A percentile compares a stretch with the other conserved stretches of the same genome.
These are phyloP conservation scores for Sphenopsis melanotis DNA, from an alignment of 2,797 vertebrate species.

Conservation along the genomic window DNA sequence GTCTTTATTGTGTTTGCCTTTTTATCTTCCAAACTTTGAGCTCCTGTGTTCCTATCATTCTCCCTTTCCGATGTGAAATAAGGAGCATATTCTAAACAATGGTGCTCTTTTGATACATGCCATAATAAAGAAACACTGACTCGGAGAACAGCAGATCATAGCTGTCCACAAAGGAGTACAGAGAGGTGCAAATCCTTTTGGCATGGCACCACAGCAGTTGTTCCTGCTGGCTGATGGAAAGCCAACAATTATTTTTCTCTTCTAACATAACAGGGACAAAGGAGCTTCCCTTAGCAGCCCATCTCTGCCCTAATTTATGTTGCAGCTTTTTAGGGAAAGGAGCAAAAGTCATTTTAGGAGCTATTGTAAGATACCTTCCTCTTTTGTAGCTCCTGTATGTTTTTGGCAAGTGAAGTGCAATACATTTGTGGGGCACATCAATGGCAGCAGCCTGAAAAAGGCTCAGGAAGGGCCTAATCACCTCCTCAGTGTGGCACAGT, in stretches of 20 bases:
- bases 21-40: constrained; percentile 64
- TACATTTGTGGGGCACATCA: constrained; percentile 4
- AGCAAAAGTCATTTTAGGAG: constrained; percentile 49
- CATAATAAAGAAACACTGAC: constrained; percentile 38
- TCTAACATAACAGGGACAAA: constrained; percentile 39
- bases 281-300: constrained; percentile 18
- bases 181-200: constrained; percentile 58
- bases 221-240: constrained; percentile 43
- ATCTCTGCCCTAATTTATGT: constrained; percentile 32
- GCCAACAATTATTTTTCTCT: constrained; percentile 57
- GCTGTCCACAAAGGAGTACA: constrained; percentile 47
- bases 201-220: constrained; percentile 34
- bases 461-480: neutral
- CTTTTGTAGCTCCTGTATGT: constrained; percentile 2
- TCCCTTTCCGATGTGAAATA: constrained; percentile 13
- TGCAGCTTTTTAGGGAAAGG: constrained; percentile 43
- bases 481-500: neutral
- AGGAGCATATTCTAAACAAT: constrained; percentile 62
- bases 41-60: constrained; percentile 37
- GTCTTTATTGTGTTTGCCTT: constrained; percentile 62
- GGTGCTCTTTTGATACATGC: constrained; percentile 44
- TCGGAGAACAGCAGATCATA: constrained; percentile 49
- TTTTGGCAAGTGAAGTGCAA: constrained; percentile 27
- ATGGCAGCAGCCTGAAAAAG: neutral
- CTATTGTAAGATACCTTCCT: neutral